These are phyloP conservation scores for Menidia beryllina DNA, from an alignment of 2,113 vertebrate species.

Conservation along the genomic window DNA sequence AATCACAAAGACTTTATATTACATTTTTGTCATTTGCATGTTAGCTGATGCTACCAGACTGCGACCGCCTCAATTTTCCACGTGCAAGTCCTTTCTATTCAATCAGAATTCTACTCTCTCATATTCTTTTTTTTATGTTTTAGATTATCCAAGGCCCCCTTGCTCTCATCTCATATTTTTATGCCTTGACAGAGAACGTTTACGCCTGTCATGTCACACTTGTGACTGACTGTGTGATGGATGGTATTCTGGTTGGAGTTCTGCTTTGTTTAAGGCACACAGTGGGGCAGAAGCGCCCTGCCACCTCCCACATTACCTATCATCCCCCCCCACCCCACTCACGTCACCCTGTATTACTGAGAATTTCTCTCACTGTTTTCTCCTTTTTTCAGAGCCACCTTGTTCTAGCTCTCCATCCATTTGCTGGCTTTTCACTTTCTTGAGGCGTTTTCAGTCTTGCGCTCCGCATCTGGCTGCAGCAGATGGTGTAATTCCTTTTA, in stretches of 20 bases:
- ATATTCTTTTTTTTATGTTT: slow-evolving; percentile 6
- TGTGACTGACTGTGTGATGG: slow-evolving; percentile 72
- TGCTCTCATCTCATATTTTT: slow-evolving; percentile 44
- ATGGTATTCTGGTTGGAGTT: slow-evolving; percentile 68
- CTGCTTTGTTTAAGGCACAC: slow-evolving; percentile 63
- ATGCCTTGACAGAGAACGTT: slow-evolving; percentile 57
- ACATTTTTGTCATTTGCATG: not conserved
- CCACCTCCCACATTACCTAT: slow-evolving; percentile 65
- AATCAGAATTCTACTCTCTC: slow-evolving; percentile 10
- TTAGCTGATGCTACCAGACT: not conserved
- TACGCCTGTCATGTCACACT: slow-evolving; percentile 69
- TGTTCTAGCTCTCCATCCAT: slow-evolving; percentile 16
- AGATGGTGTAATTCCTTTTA: slow-evolving; percentile 10
- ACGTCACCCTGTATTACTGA: slow-evolving; percentile 50
- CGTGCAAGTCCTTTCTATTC: not conserved
- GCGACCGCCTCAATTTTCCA: not conserved
- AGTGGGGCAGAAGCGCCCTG: slow-evolving; percentile 37
- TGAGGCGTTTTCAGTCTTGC: slow-evolving; percentile 17
- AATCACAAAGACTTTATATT: too few relatives aligned
- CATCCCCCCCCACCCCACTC: slow-evolving; percentile 50
- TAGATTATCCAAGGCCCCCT: not conserved
- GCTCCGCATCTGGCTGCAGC: slow-evolving; percentile 19
- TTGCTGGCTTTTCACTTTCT: slow-evolving; percentile 26
- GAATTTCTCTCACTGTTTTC: slow-evolving; percentile 15
- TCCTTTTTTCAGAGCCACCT: slow-evolving; percentile 25